Evolutionary conservation across 2,113 vertebrate genomes (phyloP).

Genomic region (Seriola dumerili): DNA sequence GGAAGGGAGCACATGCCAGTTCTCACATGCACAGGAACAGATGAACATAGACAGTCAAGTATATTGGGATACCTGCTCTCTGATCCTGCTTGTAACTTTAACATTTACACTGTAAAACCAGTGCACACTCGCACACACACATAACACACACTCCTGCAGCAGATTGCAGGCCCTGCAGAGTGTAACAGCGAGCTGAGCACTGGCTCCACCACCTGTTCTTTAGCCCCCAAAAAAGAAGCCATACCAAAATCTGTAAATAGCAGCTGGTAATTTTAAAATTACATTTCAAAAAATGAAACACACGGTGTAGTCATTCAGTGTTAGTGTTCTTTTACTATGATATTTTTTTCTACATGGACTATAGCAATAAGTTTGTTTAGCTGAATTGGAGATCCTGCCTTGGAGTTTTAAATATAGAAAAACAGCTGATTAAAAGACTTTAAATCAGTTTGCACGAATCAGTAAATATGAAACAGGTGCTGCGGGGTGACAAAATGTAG

Average conservation of each 20-base stretch:
- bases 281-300: slow-evolving; percentile 5
- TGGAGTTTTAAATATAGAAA: background rate
- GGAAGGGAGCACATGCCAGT: slow-evolving; percentile 11
- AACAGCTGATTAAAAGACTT: background rate
- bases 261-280: slow-evolving; percentile 48
- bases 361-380: background rate
- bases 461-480: background rate
- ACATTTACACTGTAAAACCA: background rate
- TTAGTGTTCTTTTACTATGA: background rate
- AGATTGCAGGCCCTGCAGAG: slow-evolving; percentile 20
- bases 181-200: slow-evolving; percentile 43
- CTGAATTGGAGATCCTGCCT: background rate
- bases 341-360: background rate
- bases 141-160: slow-evolving; percentile 7
- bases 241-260: slow-evolving; percentile 72
- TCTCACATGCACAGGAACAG: background rate
- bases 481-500: background rate
- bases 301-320: background rate
- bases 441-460: background rate
- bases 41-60: background rate
- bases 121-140: background rate
- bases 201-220: slow-evolving; percentile 67
- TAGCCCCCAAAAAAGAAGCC: slow-evolving; percentile 62
- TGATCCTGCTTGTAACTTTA: background rate
- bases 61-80: background rate